Base-by-base conservation (phyloP, 2,113 vertebrate species). In the Zosterops lateralis region DNA sequence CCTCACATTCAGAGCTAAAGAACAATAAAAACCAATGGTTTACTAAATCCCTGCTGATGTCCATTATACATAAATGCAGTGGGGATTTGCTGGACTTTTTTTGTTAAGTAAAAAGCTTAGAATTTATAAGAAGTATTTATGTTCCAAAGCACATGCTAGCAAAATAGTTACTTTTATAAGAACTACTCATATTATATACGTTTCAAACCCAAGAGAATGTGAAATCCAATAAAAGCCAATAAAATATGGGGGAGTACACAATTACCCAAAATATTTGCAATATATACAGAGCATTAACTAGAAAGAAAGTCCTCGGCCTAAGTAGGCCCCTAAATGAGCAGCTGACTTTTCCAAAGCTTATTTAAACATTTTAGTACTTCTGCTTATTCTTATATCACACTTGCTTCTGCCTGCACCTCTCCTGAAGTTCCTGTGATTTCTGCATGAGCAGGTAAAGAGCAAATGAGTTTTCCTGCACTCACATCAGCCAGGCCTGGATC, bases 21-120 rank as follows among this genome's bases (percentile, higher is more conserved):
- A 85, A 92, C 62, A 90, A 65, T 75, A 91, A 90, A 84, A 82
- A 36, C 20, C 82, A 78, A 54, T 74, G 62, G 36, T 84, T 92
- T 82, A 60, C 51, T 57, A 82, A 89, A 74, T 77, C n/a, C 24
- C 36, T n/a, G 14, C 64, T 86, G 73, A 60, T 74, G 31, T 65
- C 79, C 45, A 77, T 74, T n/a, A 62, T 19, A 54, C 25, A 78
- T 38, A 90, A 80, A 95, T 34, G 51, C n/a, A 73, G 18, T 22
- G 13, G 12, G 22, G 68, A 70, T 68, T 28, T 68, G 19, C 24
- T 20, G 36, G 51, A 29, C n/a, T 31, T 77, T 16, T 12, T 34
- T 42, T 47, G 12, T 60, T 40, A 65, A 65, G 4, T 45, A 56
- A 36, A 36, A 25, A 42, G 1, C 51, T 68, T 58, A 22, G 11